A percentile compares a stretch with the other conserved stretches of the same genome.
Conservation (phyloP, 2,113 vertebrate species). For the Indicator maculatus region DNA sequence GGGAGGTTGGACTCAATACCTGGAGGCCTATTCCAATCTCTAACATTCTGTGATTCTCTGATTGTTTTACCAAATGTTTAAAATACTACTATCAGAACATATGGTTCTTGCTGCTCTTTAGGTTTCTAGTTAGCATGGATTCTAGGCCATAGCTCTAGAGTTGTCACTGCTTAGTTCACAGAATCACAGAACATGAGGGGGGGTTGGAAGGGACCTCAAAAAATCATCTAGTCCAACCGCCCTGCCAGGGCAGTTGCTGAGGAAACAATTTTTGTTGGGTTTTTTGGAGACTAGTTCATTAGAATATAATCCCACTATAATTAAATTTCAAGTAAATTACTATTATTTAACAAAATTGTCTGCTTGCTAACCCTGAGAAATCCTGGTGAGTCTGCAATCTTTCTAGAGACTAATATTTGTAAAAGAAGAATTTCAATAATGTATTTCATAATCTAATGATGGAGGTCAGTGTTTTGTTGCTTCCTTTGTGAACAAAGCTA, state of each 20-base stretch:
- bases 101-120: neutral
- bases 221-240: too few species aligned
- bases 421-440: neutral
- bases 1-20: too few species aligned
- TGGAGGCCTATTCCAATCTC: too few species aligned
- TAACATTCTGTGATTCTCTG: too few species aligned
- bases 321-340: neutral
- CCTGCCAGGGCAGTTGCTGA: neutral
- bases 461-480: neutral
- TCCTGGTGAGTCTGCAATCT: neutral
- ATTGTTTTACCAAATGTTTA: neutral
- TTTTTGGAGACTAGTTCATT: neutral
- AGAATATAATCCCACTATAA: neutral
- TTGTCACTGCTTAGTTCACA: neutral
- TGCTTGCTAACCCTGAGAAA: neutral
- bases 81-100: neutral
- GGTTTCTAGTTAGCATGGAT: neutral
- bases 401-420: neutral
- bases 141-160: neutral
- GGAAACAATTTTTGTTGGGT: neutral
- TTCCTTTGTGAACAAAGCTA: neutral
- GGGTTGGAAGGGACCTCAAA: too few species aligned
- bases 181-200: too few species aligned
- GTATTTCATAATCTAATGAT: neutral
- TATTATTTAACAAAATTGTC: neutral